These are phyloP conservation scores for Hyposoter didymator DNA, from an alignment of 2,888 invertebrate genomes.

Conservation along the genomic window DNA sequence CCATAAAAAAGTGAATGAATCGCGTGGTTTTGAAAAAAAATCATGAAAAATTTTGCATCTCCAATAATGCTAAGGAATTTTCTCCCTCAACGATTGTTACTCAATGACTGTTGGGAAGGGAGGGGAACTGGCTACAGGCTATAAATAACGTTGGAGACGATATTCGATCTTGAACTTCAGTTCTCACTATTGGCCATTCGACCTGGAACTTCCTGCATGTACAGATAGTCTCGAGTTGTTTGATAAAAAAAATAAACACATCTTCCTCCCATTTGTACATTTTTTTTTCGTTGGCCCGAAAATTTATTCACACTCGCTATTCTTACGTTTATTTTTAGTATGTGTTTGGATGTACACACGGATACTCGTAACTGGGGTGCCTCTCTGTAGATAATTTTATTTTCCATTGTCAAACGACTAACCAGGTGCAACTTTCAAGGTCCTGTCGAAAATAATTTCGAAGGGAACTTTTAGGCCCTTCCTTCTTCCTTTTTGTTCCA, in stretches of 20 bases:
- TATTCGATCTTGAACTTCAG: background rate
- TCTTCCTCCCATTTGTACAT: background rate
- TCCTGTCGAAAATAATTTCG: slow-evolving; percentile 25
- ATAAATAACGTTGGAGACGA: background rate
- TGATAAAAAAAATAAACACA: background rate
- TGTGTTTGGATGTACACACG: background rate
- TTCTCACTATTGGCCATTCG: background rate
- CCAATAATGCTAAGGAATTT: too few species aligned
- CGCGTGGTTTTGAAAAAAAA: too few species aligned
- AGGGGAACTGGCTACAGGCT: background rate
- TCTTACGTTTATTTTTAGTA: background rate
- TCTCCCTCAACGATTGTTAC: background rate
- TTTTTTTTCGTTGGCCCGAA: background rate
- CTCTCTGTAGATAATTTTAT: slow-evolving; percentile 44
- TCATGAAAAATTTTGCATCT: too few species aligned
- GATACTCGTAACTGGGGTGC: slow-evolving; percentile 33
- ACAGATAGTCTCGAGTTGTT: background rate
- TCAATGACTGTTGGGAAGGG: background rate
- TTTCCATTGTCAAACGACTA: slow-evolving; percentile 58
- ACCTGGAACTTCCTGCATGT: background rate
- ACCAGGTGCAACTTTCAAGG: slow-evolving; percentile 64
- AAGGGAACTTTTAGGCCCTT: slow-evolving; percentile 46
- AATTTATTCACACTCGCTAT: slow-evolving; percentile 33
- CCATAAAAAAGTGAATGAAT: too few species aligned
- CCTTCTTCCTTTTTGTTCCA: slow-evolving; percentile 48